Conservation (phyloP, 2,113 vertebrate species). For the Naja naja region DNA sequence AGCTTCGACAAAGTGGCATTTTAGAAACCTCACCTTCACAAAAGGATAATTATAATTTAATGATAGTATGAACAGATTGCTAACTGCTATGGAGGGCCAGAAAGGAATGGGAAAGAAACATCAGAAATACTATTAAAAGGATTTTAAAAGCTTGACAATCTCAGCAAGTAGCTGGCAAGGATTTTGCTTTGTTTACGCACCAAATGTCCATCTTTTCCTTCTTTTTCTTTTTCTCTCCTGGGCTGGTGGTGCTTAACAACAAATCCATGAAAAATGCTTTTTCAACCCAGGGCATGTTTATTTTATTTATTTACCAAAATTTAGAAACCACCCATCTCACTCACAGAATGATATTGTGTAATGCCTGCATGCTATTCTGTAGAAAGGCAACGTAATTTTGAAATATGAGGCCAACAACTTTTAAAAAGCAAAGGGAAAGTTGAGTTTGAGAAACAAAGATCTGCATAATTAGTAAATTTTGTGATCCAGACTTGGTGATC, state of each 20-base stretch:
- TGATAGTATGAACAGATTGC: constrained; percentile 59
- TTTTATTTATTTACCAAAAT: not conserved
- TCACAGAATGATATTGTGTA: not conserved
- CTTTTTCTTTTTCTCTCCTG: constrained; percentile 29
- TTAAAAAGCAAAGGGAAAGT: not conserved
- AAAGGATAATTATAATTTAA: constrained; percentile 54
- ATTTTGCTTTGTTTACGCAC: constrained; percentile 11
- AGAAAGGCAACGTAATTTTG: not conserved
- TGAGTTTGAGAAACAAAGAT: too few species aligned
- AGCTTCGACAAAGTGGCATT: constrained; percentile 45
- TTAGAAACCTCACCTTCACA: constrained; percentile 43
- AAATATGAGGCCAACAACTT: not conserved
- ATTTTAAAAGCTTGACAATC: constrained; percentile 38
- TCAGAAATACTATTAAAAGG: constrained; percentile 7
- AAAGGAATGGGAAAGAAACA: constrained; percentile 32
- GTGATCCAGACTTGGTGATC: not conserved
- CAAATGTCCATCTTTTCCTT: constrained; percentile 56
- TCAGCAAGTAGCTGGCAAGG: constrained; percentile 54
- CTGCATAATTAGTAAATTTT: not conserved
- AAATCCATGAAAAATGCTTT: not conserved
- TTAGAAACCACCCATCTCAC: not conserved
- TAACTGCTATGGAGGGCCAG: constrained; percentile 51
- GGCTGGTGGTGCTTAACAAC: constrained; percentile 24
- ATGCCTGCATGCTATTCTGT: not conserved
- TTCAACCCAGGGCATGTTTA: not conserved